Percentiles rank a stretch among this genome's conserved stretches.
Evolutionary conservation across 2,888 invertebrate genomes (phyloP).

Genomic region (Drosophila quasianomalipes): DNA sequence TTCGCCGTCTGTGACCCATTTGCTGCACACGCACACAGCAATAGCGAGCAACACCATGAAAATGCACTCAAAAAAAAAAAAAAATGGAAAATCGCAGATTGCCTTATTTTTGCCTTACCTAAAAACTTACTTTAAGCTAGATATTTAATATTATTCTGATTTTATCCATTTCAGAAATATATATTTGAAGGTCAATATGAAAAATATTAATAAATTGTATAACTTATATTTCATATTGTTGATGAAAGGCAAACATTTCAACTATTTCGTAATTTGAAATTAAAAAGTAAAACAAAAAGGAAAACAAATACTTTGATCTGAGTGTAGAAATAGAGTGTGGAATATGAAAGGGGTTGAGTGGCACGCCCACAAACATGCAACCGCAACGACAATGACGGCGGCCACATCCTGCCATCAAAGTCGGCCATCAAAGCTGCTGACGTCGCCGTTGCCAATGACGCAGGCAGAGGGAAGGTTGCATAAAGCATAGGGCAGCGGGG

Average conservation of each 20-base stretch:
- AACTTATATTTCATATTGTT: not conserved
- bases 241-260: not conserved
- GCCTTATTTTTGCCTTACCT: not conserved
- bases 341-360: not conserved
- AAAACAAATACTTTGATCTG: not conserved
- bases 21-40: constrained; percentile 43
- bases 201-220: not conserved
- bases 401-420: constrained; percentile 71
- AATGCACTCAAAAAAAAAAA: constrained; percentile 4
- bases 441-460: constrained; percentile 42
- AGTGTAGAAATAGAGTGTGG: constrained; percentile 2
- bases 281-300: not conserved
- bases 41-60: not conserved
- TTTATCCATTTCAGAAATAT: not conserved
- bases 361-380: constrained; percentile 46
- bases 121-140: too few relatives aligned
- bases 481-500: constrained; percentile 5
- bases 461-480: constrained; percentile 27
- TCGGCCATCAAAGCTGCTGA: constrained; percentile 36
- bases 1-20: constrained; percentile 67
- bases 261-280: not conserved
- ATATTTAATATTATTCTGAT: not conserved
- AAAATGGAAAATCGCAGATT: not conserved
- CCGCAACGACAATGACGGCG: constrained; percentile 19
- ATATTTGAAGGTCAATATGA: not conserved